A percentile compares a stretch with the other conserved stretches of the same genome.
phyloP scores from a whole-genome alignment of 2,888 invertebrate species.

The Escarpia spicata region DNA sequence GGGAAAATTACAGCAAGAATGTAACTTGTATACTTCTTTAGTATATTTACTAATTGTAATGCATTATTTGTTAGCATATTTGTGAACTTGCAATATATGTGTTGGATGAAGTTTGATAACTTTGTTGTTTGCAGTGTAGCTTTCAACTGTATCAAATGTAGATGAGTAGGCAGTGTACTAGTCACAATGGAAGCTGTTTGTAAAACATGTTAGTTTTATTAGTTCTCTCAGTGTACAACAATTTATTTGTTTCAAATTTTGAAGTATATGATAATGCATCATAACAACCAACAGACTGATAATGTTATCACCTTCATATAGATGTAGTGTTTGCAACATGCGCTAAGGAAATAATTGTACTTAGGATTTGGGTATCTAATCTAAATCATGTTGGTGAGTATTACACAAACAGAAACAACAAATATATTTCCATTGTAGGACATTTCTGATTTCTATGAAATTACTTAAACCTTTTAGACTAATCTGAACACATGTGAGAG shows the following conservation, averaged over 20 bases:
- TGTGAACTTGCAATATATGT: too few species aligned
- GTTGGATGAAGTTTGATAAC: too few species aligned
- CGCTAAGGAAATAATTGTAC: not conserved
- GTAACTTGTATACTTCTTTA: too few species aligned
- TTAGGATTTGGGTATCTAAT: not conserved
- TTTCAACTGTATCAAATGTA: too few species aligned
- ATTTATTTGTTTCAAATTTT: not conserved
- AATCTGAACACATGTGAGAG: not conserved
- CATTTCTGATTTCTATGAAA: not conserved
- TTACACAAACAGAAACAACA: not conserved
- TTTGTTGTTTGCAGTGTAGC: too few species aligned
- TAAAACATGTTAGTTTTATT: not conserved
- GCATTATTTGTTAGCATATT: too few species aligned
- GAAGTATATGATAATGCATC: not conserved
- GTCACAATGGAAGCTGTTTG: not conserved
- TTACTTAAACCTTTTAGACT: not conserved
- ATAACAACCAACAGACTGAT: not conserved
- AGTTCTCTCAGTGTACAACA: not conserved
- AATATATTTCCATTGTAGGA: not conserved
- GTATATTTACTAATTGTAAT: too few species aligned
- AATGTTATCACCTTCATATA: not conserved
- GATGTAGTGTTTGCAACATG: not conserved
- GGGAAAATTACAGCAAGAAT: too few species aligned
- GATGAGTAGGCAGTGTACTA: too few species aligned
- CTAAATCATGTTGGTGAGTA: not conserved